These are phyloP conservation scores for Hylyphantes graminicola DNA, from an alignment of 1,140 invertebrate species.

Conservation along the genomic window DNA sequence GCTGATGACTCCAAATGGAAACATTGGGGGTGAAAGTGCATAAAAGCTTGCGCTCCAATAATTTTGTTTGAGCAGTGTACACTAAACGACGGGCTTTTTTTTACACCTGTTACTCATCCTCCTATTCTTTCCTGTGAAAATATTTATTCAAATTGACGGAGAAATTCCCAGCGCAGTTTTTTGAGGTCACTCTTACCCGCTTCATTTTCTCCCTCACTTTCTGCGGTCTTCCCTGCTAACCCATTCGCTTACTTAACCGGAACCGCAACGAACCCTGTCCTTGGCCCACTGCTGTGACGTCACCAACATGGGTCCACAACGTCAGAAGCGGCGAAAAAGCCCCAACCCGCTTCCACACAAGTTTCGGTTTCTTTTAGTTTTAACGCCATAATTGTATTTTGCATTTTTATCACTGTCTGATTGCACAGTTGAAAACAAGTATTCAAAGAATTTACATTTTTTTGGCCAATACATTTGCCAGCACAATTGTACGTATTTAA, in stretches of 20 bases:
- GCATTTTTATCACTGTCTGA: not conserved
- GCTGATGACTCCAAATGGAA: too few species aligned
- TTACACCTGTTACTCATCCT: too few species aligned
- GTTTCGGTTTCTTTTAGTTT: not conserved
- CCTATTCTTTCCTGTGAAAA: too few species aligned
- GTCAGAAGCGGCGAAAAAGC: constrained; percentile 8
- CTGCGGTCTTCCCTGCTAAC: constrained; percentile 33
- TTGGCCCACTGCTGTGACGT: constrained; percentile 46
- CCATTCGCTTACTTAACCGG: constrained; percentile 56
- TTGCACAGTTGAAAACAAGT: not conserved
- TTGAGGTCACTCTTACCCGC: constrained; percentile 42
- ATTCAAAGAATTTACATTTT: not conserved
- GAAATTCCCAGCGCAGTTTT: not conserved
- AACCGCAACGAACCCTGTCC: constrained; percentile 52
- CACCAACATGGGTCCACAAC: constrained; percentile 29
- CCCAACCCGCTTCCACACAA: not conserved
- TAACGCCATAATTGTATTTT: not conserved
- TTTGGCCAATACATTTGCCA: not conserved
- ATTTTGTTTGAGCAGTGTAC: too few species aligned
- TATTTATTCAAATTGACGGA: too few species aligned
- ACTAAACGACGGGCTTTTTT: too few species aligned
- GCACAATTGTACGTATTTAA: too few species aligned
- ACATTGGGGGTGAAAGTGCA: too few species aligned
- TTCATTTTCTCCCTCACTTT: constrained; percentile 19
- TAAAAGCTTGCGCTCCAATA: too few species aligned